These are phyloP conservation scores for Tamandua tetradactyla DNA, from an alignment of 2,797 vertebrate species.

Conservation along the genomic window DNA sequence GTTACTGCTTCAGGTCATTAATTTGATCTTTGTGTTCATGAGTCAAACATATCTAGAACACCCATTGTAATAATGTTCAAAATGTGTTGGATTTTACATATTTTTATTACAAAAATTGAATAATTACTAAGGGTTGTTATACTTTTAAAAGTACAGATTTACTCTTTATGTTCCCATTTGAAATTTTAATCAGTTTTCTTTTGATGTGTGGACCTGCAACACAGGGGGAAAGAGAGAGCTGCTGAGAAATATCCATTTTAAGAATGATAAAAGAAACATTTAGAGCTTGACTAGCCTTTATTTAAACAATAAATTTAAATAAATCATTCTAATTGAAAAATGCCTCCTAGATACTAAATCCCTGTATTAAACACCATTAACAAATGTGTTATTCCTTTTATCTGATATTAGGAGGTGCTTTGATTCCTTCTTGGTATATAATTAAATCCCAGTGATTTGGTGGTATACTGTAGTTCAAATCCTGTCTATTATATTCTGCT, in stretches of 20 bases:
- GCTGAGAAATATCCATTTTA: conserved; percentile 76
- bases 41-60: neutral
- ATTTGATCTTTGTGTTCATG: conserved; percentile 11
- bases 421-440: neutral
- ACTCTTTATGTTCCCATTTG: conserved; percentile 68
- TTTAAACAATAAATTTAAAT: conserved; percentile 20
- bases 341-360: neutral
- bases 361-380: neutral
- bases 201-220: conserved; percentile 83
- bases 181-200: conserved; percentile 73
- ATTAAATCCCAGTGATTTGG: conserved; percentile 33
- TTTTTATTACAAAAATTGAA: neutral
- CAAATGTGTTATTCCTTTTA: neutral
- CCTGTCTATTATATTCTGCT: neutral
- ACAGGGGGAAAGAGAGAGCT: conserved; percentile 82
- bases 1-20: conserved; percentile 44
- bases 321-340: neutral
- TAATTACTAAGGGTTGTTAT: neutral
- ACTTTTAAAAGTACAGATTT: conserved; percentile 58
- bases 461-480: conserved; percentile 45
- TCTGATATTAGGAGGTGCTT: conserved; percentile 13
- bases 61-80: neutral
- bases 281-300: neutral
- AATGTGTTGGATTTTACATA: neutral
- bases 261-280: neutral